Percentiles rank a stretch among this genome's conserved stretches.
These are phyloP conservation scores for Scytalopus superciliaris DNA, from an alignment of 2,113 vertebrate genomes.

Conservation along the genomic window DNA sequence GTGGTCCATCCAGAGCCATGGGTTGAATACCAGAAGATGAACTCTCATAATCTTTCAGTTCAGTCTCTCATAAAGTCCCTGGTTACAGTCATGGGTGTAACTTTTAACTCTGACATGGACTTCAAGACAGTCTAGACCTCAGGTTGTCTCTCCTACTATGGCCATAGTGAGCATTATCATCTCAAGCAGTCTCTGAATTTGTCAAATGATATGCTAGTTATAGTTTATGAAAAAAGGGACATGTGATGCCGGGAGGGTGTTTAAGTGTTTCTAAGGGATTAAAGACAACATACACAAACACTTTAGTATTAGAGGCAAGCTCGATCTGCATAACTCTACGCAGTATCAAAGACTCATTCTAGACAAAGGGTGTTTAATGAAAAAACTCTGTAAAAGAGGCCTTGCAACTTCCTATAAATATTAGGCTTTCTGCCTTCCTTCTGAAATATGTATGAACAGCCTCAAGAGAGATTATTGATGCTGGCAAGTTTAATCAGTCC, in stretches of 20 bases:
- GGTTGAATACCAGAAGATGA: not conserved
- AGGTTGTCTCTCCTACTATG: not conserved
- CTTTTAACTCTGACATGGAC: not conserved
- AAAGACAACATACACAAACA: not conserved
- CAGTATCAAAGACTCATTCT: not conserved
- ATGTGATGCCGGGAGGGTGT: not conserved
- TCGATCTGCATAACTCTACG: not conserved
- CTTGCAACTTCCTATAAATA: constrained; percentile 59
- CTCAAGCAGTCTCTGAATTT: not conserved
- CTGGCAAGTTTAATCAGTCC: constrained; percentile 34
- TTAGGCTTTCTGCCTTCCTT: constrained; percentile 36
- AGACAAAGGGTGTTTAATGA: constrained; percentile 65
- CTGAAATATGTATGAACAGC: constrained; percentile 64
- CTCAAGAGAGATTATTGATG: constrained; percentile 44
- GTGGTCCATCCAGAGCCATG: not conserved
- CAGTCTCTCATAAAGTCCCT: not conserved
- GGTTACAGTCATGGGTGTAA: not conserved
- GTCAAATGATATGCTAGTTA: not conserved
- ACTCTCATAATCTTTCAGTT: not conserved
- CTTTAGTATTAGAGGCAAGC: not conserved
- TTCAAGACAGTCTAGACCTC: not conserved
- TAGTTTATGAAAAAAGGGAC: not conserved
- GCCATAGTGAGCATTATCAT: not conserved
- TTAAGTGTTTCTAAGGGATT: not conserved
- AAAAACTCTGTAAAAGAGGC: constrained; percentile 51